Conservation (phyloP, 2,797 vertebrate genomes). For the Ciconia nigra region DNA sequence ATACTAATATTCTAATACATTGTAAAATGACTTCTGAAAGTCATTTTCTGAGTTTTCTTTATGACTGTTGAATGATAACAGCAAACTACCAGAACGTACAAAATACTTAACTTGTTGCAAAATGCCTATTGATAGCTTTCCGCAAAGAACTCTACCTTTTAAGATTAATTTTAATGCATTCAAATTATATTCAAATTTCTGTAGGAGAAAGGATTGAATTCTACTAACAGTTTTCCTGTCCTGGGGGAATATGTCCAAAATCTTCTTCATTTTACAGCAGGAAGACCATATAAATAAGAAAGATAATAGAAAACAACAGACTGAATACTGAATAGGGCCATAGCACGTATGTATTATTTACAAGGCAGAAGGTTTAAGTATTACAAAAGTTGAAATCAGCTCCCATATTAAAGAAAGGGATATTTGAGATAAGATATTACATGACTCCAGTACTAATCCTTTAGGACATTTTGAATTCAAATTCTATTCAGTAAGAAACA, state of each 20-base stretch:
- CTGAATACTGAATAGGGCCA: constrained; percentile 1
- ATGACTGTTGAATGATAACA: background rate
- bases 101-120: background rate
- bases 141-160: background rate
- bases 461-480: background rate
- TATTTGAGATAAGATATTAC: background rate
- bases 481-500: background rate
- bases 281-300: background rate
- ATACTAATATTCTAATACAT: background rate
- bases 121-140: background rate
- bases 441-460: background rate
- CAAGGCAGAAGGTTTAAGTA: background rate
- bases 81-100: background rate
- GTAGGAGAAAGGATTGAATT: background rate
- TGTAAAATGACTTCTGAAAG: background rate
- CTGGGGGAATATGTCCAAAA: constrained; percentile 6
- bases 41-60: background rate
- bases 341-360: constrained; percentile 40
- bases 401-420: background rate
- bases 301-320: constrained; percentile 3
- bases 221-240: background rate
- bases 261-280: background rate
- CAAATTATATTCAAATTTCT: constrained; percentile 31
- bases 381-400: background rate
- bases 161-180: constrained; percentile 38